Evolutionary conservation across 1,140 invertebrate species (phyloP).

Genomic region (Drosophila willistoni): DNA sequence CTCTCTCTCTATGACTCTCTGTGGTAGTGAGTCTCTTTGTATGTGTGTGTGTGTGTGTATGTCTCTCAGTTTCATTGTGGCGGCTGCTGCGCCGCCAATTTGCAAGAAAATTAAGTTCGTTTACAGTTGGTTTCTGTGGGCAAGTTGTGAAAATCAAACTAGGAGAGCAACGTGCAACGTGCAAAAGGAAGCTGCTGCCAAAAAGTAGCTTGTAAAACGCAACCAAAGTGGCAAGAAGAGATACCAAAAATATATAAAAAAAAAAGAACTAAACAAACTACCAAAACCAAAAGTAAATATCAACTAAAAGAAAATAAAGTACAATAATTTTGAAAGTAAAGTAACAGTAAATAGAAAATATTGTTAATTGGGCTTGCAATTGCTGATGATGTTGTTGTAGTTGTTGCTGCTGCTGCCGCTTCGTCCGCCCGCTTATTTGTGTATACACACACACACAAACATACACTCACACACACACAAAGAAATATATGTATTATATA

Average conservation of each 20-base stretch:
- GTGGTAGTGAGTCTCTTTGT: background rate
- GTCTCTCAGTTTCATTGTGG: constrained; percentile 45
- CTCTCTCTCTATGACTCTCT: background rate
- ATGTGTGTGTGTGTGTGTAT: constrained; percentile 3
- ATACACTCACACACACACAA: constrained; percentile 20
- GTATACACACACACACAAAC: constrained; percentile 27
- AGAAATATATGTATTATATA: constrained; percentile 22
- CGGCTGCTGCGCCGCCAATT: constrained; percentile 71
- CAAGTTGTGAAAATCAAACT: constrained; percentile 66
- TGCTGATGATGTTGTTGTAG: constrained; percentile 29
- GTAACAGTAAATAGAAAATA: constrained; percentile 14
- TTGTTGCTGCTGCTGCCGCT: constrained; percentile 39
- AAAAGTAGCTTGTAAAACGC: constrained; percentile 32
- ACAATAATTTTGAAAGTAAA: background rate
- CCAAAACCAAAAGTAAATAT: constrained; percentile 22
- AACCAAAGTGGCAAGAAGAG: constrained; percentile 53
- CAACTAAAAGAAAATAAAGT: constrained; percentile 24
- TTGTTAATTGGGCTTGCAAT: constrained; percentile 25
- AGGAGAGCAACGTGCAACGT: constrained; percentile 36
- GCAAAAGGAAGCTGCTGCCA: constrained; percentile 60
- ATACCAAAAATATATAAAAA: constrained; percentile 4
- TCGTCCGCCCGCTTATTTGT: constrained; percentile 55
- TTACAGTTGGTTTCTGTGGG: constrained; percentile 63
- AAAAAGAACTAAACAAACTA: constrained; percentile 11
- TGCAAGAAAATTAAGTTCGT: constrained; percentile 76